Evolutionary conservation across 2,888 invertebrate species (phyloP).

Genomic region (Cataglyphis cursor): DNA sequence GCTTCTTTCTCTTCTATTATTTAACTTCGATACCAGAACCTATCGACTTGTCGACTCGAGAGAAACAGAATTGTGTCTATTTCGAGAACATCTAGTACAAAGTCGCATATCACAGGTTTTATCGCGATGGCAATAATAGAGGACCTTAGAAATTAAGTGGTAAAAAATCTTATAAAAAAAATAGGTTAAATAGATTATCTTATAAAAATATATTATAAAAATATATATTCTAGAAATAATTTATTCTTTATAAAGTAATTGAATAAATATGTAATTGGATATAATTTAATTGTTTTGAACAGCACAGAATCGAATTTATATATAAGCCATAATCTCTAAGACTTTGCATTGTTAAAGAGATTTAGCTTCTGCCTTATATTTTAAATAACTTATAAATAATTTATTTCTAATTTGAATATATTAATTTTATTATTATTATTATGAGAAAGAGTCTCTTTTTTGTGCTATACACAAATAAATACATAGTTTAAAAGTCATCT

Average conservation of each 20-base stretch:
- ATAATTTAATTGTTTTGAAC: background rate
- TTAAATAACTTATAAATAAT: constrained; percentile 8
- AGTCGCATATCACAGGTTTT: constrained; percentile 32
- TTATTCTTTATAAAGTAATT: constrained; percentile 1
- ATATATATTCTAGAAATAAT: background rate
- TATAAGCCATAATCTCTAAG: background rate
- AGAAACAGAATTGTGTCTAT: constrained; percentile 35
- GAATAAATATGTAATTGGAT: background rate
- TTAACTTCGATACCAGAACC: constrained; percentile 34
- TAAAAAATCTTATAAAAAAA: constrained; percentile 1
- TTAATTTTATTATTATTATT: constrained; percentile 7
- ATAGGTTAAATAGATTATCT: constrained; percentile 18
- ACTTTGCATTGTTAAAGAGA: background rate
- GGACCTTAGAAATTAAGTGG: constrained; percentile 13
- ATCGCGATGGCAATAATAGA: constrained; percentile 22
- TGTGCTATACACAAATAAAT: constrained; percentile 4
- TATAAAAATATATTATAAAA: too few relatives aligned
- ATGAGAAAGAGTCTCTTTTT: background rate
- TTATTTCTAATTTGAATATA: constrained; percentile 20
- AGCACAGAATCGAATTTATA: background rate
- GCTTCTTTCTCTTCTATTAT: constrained; percentile 41
- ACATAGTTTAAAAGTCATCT: background rate
- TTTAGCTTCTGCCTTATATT: background rate
- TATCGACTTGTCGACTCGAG: constrained; percentile 29
- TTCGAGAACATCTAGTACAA: constrained; percentile 27